Conservation (phyloP, 2,113 vertebrate genomes). For the Megaptera novaeangliae region DNA sequence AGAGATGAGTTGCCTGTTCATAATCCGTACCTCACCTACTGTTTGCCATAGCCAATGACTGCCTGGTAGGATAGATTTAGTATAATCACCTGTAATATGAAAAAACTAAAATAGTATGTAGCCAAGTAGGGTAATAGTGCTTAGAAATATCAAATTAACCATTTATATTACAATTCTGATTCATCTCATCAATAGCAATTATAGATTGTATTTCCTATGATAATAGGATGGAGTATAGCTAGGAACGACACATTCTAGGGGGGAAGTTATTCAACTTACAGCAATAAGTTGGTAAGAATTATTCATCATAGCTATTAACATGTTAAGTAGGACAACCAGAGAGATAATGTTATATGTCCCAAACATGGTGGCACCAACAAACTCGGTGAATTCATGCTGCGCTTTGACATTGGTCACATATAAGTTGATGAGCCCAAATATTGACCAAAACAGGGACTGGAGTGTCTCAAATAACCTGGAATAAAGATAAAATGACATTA, state of each 20-base stretch:
- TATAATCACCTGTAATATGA: not conserved
- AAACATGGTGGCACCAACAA: constrained; percentile 97
- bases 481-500: constrained; percentile 34
- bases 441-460: constrained; percentile 97
- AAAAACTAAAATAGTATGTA: not conserved
- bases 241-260: not conserved
- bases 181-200: not conserved
- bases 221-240: not conserved
- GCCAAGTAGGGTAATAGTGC: not conserved
- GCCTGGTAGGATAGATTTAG: not conserved
- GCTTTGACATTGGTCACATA: constrained; percentile 94
- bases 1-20: not conserved
- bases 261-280: constrained; percentile 83
- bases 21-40: not conserved
- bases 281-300: constrained; percentile 99
- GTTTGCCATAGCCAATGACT: too few relatives aligned
- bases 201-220: not conserved
- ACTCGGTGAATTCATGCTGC: constrained; percentile 93
- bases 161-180: not conserved
- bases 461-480: constrained; percentile 95
- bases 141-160: not conserved
- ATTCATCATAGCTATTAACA: constrained; percentile 99
- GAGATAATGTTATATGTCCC: constrained; percentile 98
- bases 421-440: constrained; percentile 96
- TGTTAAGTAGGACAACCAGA: constrained; percentile 97